A percentile compares a stretch with the other conserved stretches of the same genome.
phyloP scores from a whole-genome alignment of 2,797 vertebrate species.

The Gymnothorax javanicus region DNA sequence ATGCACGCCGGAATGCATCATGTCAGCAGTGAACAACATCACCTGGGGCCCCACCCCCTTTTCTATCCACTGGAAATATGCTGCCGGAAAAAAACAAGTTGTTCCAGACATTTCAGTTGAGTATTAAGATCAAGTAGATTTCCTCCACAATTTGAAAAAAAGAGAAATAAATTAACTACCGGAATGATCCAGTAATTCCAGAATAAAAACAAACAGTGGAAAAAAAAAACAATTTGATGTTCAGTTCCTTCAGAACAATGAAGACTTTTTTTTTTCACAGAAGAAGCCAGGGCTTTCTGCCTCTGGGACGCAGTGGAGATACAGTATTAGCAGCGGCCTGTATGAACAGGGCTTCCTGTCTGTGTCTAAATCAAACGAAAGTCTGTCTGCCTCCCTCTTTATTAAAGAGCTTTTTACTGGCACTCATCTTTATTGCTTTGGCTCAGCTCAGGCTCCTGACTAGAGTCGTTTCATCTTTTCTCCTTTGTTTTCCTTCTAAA shows the following conservation, averaged over 20 bases:
- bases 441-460: conserved; percentile 51
- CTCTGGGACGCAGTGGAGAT: conserved; percentile 51
- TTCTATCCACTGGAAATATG: not conserved
- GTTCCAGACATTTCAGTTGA: not conserved
- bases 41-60: not conserved
- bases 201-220: not conserved
- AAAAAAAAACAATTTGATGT: conserved; percentile 2
- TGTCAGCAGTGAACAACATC: not conserved
- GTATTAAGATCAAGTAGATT: not conserved
- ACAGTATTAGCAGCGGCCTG: conserved; percentile 41
- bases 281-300: conserved; percentile 16
- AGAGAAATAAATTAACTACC: not conserved
- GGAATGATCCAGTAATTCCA: conserved; percentile 3
- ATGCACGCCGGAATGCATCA: not conserved
- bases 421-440: conserved; percentile 39
- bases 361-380: conserved; percentile 22
- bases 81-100: not conserved
- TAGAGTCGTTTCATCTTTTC: conserved; percentile 58
- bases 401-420: conserved; percentile 50
- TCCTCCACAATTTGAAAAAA: not conserved
- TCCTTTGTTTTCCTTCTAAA: not conserved
- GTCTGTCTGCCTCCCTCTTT: conserved; percentile 22
- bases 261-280: conserved; percentile 3
- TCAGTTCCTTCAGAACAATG: not conserved
- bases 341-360: conserved; percentile 53